Percentiles rank a stretch among this genome's conserved stretches.
Conservation (phyloP, 1,140 invertebrate species). For the Heliconius hewitsoni region DNA sequence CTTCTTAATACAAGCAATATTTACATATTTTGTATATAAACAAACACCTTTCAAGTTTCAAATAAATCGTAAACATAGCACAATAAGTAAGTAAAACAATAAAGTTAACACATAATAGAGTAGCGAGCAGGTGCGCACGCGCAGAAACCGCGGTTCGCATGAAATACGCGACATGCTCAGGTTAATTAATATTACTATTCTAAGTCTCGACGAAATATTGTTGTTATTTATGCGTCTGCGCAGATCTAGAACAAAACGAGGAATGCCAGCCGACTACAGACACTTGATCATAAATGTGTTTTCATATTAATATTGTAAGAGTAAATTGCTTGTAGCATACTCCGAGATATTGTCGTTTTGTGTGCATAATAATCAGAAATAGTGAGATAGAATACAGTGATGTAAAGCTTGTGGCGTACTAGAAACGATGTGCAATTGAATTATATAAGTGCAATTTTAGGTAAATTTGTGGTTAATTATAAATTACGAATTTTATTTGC, state of each 20-base stretch:
- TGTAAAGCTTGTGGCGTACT: background rate
- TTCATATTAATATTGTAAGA: constrained; percentile 32
- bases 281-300: constrained; percentile 34
- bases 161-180: constrained; percentile 60
- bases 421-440: background rate
- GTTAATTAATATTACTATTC: constrained; percentile 73
- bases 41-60: constrained; percentile 24
- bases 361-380: background rate
- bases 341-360: constrained; percentile 13
- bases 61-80: constrained; percentile 29
- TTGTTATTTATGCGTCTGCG: constrained; percentile 67
- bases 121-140: constrained; percentile 60
- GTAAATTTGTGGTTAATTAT: too few species aligned
- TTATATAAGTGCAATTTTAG: too few species aligned
- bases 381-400: background rate
- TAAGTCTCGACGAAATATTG: constrained; percentile 61
- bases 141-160: constrained; percentile 64
- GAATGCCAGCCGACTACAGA: constrained; percentile 32
- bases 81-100: constrained; percentile 34
- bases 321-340: constrained; percentile 24
- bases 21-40: constrained; percentile 11
- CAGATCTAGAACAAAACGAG: constrained; percentile 45
- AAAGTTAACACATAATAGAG: constrained; percentile 47
- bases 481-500: too few species aligned
- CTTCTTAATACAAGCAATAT: constrained; percentile 3